Base-by-base conservation (phyloP, 2,888 invertebrate genomes). In the Pegoplata infirma region DNA sequence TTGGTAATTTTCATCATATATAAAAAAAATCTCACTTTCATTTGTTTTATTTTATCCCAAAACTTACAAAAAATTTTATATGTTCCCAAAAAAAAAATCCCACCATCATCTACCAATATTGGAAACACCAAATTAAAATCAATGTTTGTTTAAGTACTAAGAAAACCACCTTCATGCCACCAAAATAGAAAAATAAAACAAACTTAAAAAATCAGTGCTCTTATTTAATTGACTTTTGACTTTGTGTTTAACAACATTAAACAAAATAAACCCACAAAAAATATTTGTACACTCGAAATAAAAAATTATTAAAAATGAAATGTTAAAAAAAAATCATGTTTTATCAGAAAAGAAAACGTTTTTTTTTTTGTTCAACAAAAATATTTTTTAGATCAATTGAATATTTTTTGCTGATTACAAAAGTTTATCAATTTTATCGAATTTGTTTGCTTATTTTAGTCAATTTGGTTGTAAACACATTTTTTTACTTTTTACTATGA, bases 201-300 rank as follows among this genome's bases (percentile, higher is more conserved):
- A 79, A 81, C 47, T 23, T 49, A 66, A 55, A 40, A 79, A 86
- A 84, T 83, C 83, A 85, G 84, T 87, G 86, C 87, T 86, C 86
- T 86, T 86, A 86, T 86, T 86, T 86, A 86, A 86, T 87, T 86
- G 87, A 86, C 86, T 86, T 87, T 86, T 86, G 86, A 86, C 86
- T 86, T 85, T 84, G 83, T 84, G 84, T 84, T 68, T 58, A 80
- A 72, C 67, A 59, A 79, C 63, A 56, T 66, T 64, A 76, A 69
- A 82, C 80, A 32, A 76, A 81, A 68, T 75, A 76, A 80, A 83
- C 28, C 23, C 69, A 23, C 5, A 28, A 49, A 76, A 47, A 25
- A 19, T n/a, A n/a, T n/a, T n/a, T n/a, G n/a, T n/a, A n/a, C n/a
- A n/a, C n/a, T n/a, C n/a, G n/a, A 58, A 51, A 53, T 25, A 49